phyloP scores from a whole-genome alignment of 1,140 invertebrate species.

The Procambarus virginalis region DNA sequence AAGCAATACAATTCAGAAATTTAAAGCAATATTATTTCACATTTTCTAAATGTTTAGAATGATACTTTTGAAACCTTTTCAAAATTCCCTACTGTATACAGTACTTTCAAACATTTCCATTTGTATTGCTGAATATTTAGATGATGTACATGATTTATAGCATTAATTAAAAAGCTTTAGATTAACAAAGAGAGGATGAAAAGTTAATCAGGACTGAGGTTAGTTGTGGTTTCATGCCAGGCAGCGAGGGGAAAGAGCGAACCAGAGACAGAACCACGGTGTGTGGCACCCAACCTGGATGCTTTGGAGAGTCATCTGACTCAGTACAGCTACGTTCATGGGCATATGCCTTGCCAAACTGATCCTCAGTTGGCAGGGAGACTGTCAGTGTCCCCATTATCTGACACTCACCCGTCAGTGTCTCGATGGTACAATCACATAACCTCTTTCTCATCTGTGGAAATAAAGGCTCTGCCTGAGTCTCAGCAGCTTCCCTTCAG shows the following conservation, averaged over 20 bases:
- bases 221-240: constrained; percentile 27
- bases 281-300: constrained; percentile 27
- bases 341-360: constrained; percentile 69
- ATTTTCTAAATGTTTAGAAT: too few relatives aligned
- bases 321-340: constrained; percentile 72
- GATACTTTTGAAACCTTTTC: too few relatives aligned
- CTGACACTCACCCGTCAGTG: constrained; percentile 70
- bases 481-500: constrained; percentile 28
- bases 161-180: too few relatives aligned
- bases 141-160: too few relatives aligned
- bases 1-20: too few relatives aligned
- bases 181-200: too few relatives aligned
- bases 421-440: constrained; percentile 73
- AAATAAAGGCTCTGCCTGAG: constrained; percentile 45
- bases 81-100: too few relatives aligned
- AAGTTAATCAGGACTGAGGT: not conserved
- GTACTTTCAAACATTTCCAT: too few relatives aligned
- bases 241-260: constrained; percentile 36
- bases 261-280: not conserved
- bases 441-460: constrained; percentile 44
- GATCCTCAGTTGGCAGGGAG: constrained; percentile 68
- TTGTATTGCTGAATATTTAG: too few relatives aligned
- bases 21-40: too few relatives aligned
- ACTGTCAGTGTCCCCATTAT: constrained; percentile 26
- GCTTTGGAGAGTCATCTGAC: constrained; percentile 71